Conservation (phyloP, 2,113 vertebrate genomes). For the Numenius arquata region DNA sequence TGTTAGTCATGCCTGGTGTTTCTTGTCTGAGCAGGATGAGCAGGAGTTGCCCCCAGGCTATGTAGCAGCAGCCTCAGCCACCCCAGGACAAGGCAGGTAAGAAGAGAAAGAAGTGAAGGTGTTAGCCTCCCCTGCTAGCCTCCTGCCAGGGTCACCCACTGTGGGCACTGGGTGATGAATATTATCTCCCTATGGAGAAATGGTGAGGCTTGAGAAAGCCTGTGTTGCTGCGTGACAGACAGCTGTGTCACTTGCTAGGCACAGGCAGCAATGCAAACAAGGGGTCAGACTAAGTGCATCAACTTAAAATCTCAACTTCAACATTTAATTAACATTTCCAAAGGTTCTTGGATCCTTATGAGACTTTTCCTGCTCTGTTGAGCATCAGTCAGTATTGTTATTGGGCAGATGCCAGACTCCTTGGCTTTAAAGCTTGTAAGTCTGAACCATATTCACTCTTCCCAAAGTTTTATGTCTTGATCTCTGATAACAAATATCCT, state of each 20-base stretch:
- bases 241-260: background rate
- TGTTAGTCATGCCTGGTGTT: background rate
- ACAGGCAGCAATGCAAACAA: background rate
- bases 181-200: background rate
- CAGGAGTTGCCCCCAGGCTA: background rate
- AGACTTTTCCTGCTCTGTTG: background rate
- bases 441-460: background rate
- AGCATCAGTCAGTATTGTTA: background rate
- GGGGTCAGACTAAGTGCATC: background rate
- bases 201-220: background rate
- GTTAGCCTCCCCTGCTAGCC: background rate
- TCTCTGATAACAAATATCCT: background rate
- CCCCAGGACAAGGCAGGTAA: accelerated
- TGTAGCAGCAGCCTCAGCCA: background rate
- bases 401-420: background rate
- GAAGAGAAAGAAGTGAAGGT: background rate
- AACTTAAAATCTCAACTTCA: background rate
- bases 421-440: background rate
- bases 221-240: background rate
- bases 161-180: background rate
- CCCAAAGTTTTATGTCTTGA: background rate
- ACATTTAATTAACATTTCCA: background rate
- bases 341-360: background rate
- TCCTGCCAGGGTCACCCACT: background rate
- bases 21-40: background rate